phyloP scores from a whole-genome alignment of 1,140 invertebrate species.

The Heliconius eleuchia region DNA sequence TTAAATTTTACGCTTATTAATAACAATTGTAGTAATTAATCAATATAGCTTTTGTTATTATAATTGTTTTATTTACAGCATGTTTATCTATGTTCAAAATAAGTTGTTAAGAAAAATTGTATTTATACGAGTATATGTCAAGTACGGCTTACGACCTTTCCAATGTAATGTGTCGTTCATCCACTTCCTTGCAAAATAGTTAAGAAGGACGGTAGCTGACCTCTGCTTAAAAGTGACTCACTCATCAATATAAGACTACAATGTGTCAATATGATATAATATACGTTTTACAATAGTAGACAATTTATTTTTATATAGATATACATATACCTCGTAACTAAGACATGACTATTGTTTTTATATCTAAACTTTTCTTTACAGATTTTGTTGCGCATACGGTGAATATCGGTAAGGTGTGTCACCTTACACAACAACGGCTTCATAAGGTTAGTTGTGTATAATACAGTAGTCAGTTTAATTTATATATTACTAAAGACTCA shows the following conservation, averaged over 20 bases:
- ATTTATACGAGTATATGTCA: slow-evolving; percentile 7
- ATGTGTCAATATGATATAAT: neutral
- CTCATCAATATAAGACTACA: neutral
- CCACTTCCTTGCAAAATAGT: slow-evolving; percentile 35
- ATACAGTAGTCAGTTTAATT: neutral
- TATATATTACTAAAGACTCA: neutral
- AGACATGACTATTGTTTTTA: neutral
- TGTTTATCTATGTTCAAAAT: neutral
- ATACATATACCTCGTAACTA: neutral
- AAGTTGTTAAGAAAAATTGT: neutral
- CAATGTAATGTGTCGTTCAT: slow-evolving; percentile 28
- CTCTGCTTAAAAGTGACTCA: slow-evolving; percentile 17
- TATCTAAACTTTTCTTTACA: slow-evolving; percentile 14
- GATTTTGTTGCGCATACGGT: slow-evolving; percentile 17
- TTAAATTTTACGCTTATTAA: neutral
- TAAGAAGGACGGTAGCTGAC: slow-evolving; percentile 31
- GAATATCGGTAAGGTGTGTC: slow-evolving; percentile 3
- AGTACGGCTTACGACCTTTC: slow-evolving; percentile 27
- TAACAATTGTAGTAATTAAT: neutral
- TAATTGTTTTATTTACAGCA: neutral
- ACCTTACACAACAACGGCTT: slow-evolving; percentile 19
- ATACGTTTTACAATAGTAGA: neutral
- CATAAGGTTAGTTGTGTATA: slow-evolving; percentile 23
- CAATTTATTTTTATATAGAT: neutral
- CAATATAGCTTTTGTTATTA: neutral